Evolutionary conservation across 2,888 invertebrate species (phyloP), one percentile per base, ranked within the genome.

Genomic region (Xylota segnis): DNA sequence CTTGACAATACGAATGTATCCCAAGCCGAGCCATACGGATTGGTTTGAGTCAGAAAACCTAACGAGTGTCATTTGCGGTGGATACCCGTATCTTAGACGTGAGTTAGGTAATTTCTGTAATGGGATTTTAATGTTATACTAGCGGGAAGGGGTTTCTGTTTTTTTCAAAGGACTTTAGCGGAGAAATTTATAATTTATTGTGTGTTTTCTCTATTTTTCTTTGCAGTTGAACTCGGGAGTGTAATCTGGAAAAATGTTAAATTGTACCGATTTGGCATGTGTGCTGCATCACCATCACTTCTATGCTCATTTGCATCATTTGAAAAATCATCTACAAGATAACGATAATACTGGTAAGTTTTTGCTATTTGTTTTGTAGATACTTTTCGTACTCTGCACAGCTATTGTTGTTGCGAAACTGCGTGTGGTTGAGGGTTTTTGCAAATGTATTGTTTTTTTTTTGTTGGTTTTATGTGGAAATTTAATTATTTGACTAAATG

Each of bases 231-330:
- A 12, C 37, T n/a, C 52, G 34, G n/a, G 56, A 16, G 40, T 50
- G 29, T 70, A 74, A 63, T 32, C 65, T 77, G 75, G 58, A 70
- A 88, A 84, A 86, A 90, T 90, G 90, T 88, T 90, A 88, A 90
- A 90, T 87, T 90, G 90, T 83, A 90, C 90, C 18, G 90, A 90
- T 78, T 87, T 90, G 83, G 90, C 90, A 76, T 90, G 90, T 87
- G 90, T 90, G 47, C 88, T 90, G 52, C 90, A 90, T 88, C 90
- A 90, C 88, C 90, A 90, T 87, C 90, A 90, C 70, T 90, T 90
- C 72, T 90, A 90, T 87, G 90, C 90, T 10, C 90, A 90, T 88
- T 87, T 90, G 59, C 90, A 90, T 87, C 90, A 90, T 45, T 71
- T 90, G 52, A 89, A 89, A 68, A 89, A 90, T 88, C 90, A 90